Base-by-base conservation (phyloP, 2,113 vertebrate species). In the Galemys pyrenaicus region DNA sequence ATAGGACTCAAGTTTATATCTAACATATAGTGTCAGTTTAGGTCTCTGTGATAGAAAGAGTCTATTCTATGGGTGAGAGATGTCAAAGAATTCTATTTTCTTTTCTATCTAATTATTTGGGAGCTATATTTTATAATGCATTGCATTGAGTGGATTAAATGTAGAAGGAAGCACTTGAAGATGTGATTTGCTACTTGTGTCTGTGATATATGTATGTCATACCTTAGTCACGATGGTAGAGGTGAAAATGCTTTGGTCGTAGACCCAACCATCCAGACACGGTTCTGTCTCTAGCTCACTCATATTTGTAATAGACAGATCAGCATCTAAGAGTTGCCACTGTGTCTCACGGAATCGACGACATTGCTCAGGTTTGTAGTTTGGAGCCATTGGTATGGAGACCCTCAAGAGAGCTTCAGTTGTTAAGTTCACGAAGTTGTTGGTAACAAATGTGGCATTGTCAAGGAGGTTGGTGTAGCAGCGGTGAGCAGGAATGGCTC, bases 211-310 rank as follows among this genome's bases (percentile, higher is more conserved):
- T 44, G 5, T 44, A 20, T 20, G 24, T 90, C 51, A 79, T 97
- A 98, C 98, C 89, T 99, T 98, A 28, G 98, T 98, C 95, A 99
- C 98, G 20, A 99, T 98, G 8, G 98, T 98, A 82, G 98, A 97
- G 56, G 81, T 98, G 96, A 68, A 84, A 84, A 54, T 30, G 15
- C 97, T 98, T 73, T 67, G 97, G 73, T 98, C 96, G 28, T 98
- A 99, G 6, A 97, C 96, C 98, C 98, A 99, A 4, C 98, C 99
- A 0, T 98, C 98, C 0, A 2, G 65, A 71, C 99, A 99, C 8
- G 88, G 94, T 92, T 97, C 87, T 81, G 94, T 93, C 96, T 88
- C 44, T 73, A 19, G 75, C 96, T 84, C 22, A 0, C 41, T 98
- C 16, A 11, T 2, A 51, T 67, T 96, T 0, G 91, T 85, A 79